Evolutionary conservation across 2,888 invertebrate species (phyloP).

Genomic region (Plagiodera versicolora): DNA sequence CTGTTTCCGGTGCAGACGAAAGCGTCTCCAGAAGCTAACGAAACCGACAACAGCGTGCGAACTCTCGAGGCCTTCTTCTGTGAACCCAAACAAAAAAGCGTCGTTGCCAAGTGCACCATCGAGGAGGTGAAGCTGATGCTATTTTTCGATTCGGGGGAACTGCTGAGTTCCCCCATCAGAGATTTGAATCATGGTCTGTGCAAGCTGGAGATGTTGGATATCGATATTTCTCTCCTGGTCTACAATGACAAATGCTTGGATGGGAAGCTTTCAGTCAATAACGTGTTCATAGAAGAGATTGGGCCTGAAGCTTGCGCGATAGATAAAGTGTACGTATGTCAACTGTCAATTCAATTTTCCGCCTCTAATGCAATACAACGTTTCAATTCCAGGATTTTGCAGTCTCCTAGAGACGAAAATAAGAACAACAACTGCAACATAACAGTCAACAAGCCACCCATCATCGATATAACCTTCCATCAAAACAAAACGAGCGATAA

Average conservation of each 20-base stretch:
- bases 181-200: conserved; percentile 73
- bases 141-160: conserved; percentile 74
- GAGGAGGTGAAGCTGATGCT: conserved; percentile 73
- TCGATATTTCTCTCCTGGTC: conserved; percentile 64
- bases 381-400: conserved; percentile 61
- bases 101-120: conserved; percentile 63
- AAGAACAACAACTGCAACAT: conserved; percentile 59
- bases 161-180: conserved; percentile 73
- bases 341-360: no score
- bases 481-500: conserved; percentile 64
- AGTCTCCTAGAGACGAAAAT: conserved; percentile 64
- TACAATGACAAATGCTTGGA: conserved; percentile 72
- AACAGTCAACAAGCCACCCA: conserved; percentile 69
- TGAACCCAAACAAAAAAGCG: conserved; percentile 66
- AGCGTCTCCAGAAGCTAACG: conserved; percentile 32
- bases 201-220: conserved; percentile 69
- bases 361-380: background rate
- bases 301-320: conserved; percentile 66
- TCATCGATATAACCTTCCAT: conserved; percentile 70
- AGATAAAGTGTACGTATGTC: conserved; percentile 60
- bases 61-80: conserved; percentile 75
- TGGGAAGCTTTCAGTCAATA: conserved; percentile 70
- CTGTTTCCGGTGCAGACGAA: conserved; percentile 48
- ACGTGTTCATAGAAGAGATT: conserved; percentile 71
- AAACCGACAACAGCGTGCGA: conserved; percentile 57